Percentiles rank a stretch among this genome's conserved stretches.
Evolutionary conservation across 1,140 invertebrate species (phyloP).

Genomic region (Wiebesia pumilae): DNA sequence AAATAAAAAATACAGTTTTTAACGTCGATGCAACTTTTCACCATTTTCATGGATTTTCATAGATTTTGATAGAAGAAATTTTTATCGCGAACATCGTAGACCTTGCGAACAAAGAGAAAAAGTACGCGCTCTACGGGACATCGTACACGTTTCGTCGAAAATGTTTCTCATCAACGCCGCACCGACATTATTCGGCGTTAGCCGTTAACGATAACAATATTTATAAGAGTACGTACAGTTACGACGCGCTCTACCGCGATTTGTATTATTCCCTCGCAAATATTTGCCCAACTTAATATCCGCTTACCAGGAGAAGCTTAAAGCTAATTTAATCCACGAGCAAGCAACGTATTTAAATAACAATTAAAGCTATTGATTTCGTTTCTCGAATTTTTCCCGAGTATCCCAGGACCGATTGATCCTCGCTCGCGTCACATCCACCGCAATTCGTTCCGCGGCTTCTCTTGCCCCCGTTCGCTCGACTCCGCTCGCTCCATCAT

Average conservation of each 20-base stretch:
- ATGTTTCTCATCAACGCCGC: not conserved
- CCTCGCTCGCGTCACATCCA: too few relatives aligned
- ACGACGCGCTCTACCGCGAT: not conserved
- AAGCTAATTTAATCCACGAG: not conserved
- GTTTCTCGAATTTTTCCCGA: not conserved
- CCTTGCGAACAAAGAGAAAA: not conserved
- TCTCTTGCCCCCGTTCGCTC: not conserved
- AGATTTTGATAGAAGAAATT: too few relatives aligned
- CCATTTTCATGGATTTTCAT: too few relatives aligned
- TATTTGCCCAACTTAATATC: not conserved
- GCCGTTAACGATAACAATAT: not conserved
- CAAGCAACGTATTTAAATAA: not conserved
- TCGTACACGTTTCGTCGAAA: not conserved
- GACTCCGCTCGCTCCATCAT: too few relatives aligned
- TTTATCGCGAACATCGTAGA: too few relatives aligned
- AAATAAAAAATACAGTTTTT: too few relatives aligned
- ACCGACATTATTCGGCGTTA: not conserved
- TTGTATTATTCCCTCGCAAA: not conserved
- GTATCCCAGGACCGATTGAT: not conserved
- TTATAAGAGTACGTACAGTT: not conserved
- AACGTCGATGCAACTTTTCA: too few relatives aligned
- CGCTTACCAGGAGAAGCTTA: not conserved
- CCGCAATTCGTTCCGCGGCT: not conserved
- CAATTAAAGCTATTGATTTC: not conserved
- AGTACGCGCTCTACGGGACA: not conserved